Evolutionary conservation across 1,140 invertebrate species (phyloP).

Genomic region (Ganaspis sp.): DNA sequence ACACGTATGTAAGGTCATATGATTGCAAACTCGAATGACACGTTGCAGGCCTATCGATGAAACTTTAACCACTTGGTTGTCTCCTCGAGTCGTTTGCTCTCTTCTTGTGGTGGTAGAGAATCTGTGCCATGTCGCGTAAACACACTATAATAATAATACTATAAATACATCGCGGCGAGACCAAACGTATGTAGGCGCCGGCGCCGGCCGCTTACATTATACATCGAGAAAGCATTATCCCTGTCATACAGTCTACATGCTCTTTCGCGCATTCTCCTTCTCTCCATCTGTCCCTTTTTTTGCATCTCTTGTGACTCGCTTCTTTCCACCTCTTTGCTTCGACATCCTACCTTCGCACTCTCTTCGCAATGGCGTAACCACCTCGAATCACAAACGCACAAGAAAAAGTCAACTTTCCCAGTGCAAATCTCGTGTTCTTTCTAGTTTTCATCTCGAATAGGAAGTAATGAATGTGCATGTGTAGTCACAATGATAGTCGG

Average conservation of each 20-base stretch:
- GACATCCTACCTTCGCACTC: conserved; percentile 8
- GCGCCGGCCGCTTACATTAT: conserved; percentile 59
- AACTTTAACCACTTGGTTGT: conserved; percentile 9
- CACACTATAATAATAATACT: conserved; percentile 65
- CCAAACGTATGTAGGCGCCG: conserved; percentile 59
- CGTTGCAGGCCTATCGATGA: conserved; percentile 32
- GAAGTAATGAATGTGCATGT: no score
- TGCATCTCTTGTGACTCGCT: conserved; percentile 35
- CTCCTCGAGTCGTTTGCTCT: not conserved
- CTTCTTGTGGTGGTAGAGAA: conserved; percentile 43
- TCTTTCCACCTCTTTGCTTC: conserved; percentile 3
- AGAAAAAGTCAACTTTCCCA: not conserved
- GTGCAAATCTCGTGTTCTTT: no score
- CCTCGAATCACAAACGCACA: not conserved
- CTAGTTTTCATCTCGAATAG: no score
- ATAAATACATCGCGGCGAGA: conserved; percentile 56
- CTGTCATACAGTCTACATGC: conserved; percentile 47
- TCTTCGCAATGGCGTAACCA: conserved; percentile 23
- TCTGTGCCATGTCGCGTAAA: conserved; percentile 64
- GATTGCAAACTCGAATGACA: conserved; percentile 22
- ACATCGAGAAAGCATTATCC: conserved; percentile 58
- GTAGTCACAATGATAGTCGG: no score
- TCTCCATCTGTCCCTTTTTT: conserved; percentile 31
- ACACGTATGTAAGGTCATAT: conserved; percentile 34
- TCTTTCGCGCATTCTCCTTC: conserved; percentile 35